Base-by-base conservation (phyloP, 2,113 vertebrate species). In the Eupsittula cactorum region DNA sequence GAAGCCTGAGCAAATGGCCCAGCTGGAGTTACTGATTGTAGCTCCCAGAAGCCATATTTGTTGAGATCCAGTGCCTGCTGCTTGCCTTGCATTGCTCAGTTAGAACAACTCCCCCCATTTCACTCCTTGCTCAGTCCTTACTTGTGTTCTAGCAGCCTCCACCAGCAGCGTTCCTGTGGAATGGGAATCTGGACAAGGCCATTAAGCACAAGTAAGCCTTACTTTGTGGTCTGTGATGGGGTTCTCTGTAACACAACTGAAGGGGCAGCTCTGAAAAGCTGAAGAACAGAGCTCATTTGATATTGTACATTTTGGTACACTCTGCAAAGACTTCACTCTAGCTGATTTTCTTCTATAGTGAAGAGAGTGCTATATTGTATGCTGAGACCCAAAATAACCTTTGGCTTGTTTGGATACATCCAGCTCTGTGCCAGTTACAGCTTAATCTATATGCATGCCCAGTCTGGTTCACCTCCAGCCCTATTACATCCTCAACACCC, bases 1-100 rank as follows among this genome's bases (percentile, higher is more conserved):
- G 81, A 85, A 91, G 86, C 95, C 92, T 88, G 94, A 96, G 86
- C 90, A 95, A 96, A 96, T 96, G 95, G 95, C 90, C 95, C 92
- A 96, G 96, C 92, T 94, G 95, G 95, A 93, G 86, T 44, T 91
- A 31, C 93, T 82, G 88, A 93, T 50, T 63, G 92, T 88, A 91
- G 90, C 86, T 96, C 77, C 76, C 90, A 92, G 93, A 76, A 96
- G 88, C 90, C 80, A 5, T 92, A 76, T 93, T 90, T 86, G 73
- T 92, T 76, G 92, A 68, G 93, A 90, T 82, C 62, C 60, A 71
- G 83, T 0, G 47, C 88, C 94, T 78, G 92, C 93, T 96, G 88
- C 92, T 90, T 44, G 90, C 83, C 77, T 94, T 4, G 88, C 55
- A 60, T 64, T 75, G 77, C 93, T 94, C 88, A 69, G 73, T 93